Evolutionary conservation across 2,113 vertebrate genomes (phyloP).

Genomic region (Alethe castanea): DNA sequence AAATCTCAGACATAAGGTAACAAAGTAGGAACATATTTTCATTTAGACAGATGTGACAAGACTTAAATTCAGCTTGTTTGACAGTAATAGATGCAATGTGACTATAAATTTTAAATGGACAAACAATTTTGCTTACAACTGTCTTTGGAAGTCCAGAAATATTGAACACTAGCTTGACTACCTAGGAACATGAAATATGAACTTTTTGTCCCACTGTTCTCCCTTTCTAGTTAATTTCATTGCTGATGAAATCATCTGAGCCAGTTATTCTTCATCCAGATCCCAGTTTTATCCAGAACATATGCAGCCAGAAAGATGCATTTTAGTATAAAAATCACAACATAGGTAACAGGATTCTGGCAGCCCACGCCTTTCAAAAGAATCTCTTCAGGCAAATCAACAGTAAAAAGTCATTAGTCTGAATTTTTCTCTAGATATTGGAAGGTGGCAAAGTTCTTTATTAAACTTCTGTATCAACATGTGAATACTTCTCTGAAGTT

Average conservation of each 20-base stretch:
- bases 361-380: background rate
- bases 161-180: background rate
- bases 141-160: background rate
- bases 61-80: background rate
- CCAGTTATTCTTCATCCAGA: background rate
- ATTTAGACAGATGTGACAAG: background rate
- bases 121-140: background rate
- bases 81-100: background rate
- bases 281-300: background rate
- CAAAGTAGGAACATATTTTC: background rate
- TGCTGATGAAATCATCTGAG: background rate
- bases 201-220: background rate
- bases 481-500: background rate
- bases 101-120: background rate
- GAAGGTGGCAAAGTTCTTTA: background rate
- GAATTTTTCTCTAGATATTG: background rate
- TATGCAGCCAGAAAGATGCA: background rate
- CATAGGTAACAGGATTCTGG: background rate
- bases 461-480: background rate
- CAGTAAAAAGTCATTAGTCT: background rate
- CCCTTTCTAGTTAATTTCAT: background rate
- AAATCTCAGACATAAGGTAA: background rate
- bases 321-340: background rate
- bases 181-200: background rate
- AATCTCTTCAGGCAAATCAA: background rate